phyloP scores from a whole-genome alignment of 2,113 vertebrate genomes.

The Muscicapa adusta region DNA sequence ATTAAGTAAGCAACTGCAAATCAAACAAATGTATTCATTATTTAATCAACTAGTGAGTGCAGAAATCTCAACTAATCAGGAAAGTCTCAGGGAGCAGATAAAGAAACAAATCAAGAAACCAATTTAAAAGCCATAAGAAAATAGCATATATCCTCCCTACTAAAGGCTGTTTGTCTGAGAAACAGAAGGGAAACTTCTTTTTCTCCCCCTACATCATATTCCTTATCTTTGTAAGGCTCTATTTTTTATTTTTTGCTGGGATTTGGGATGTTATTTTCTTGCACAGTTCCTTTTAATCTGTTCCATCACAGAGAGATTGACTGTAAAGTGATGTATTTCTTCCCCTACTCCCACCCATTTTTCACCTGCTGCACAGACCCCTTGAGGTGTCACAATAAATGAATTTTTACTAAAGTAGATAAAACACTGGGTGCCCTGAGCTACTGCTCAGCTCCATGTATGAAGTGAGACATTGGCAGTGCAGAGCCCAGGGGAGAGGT shows the following conservation, averaged over 20 bases:
- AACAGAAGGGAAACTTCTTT: constrained; percentile 1
- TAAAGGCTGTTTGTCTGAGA: constrained; percentile 44
- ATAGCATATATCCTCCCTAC: neutral
- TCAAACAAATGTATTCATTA: constrained; percentile 76
- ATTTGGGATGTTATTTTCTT: neutral
- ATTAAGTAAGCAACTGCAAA: constrained; percentile 74
- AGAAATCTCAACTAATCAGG: constrained; percentile 73
- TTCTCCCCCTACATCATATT: neutral
- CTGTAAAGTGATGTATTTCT: neutral
- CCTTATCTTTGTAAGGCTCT: neutral
- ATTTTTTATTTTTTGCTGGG: neutral
- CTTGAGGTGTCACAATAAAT: neutral
- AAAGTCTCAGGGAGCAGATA: constrained; percentile 62
- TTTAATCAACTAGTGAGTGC: constrained; percentile 69
- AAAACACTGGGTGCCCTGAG: neutral
- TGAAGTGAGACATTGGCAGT: rapidly evolving
- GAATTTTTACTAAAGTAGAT: neutral
- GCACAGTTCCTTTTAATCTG: neutral
- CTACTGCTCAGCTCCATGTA: neutral
- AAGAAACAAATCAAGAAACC: constrained; percentile 71
- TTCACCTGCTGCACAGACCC: neutral
- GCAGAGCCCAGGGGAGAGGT: neutral
- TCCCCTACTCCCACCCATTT: neutral
- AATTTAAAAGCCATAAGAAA: constrained; percentile 63
- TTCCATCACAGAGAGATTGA: neutral